Evolutionary conservation across 2,797 vertebrate species (phyloP).

Genomic region (Phoxinus dragarum): DNA sequence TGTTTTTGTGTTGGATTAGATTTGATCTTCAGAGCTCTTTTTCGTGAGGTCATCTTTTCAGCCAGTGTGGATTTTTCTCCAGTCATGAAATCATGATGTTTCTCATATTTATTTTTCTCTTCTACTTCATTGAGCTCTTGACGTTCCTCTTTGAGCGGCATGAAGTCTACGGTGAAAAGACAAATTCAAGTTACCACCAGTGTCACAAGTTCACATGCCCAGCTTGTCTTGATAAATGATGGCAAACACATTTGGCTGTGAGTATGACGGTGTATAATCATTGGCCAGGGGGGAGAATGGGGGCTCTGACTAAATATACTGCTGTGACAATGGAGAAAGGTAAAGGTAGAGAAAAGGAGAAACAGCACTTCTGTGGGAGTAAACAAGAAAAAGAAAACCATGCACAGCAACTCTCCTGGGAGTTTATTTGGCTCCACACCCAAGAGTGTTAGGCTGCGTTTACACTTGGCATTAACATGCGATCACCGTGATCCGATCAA

Average conservation of each 20-base stretch:
- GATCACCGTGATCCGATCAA: too few relatives aligned
- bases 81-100: background rate
- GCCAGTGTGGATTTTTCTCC: background rate
- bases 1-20: background rate
- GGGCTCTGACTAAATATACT: background rate
- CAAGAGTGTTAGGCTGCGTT: too few relatives aligned
- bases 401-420: too few relatives aligned
- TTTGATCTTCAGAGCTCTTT: background rate
- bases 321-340: background rate
- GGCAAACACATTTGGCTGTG: background rate
- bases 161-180: background rate
- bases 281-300: background rate
- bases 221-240: background rate
- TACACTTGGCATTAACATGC: too few relatives aligned
- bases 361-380: background rate
- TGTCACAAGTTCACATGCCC: background rate
- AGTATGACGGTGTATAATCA: background rate
- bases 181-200: background rate
- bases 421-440: too few relatives aligned
- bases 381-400: too few relatives aligned
- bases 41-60: background rate
- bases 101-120: background rate
- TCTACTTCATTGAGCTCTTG: background rate
- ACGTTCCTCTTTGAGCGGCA: background rate
- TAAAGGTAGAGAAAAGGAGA: background rate